Conservation (phyloP, 2,797 vertebrate genomes). For the Coregonus ussuriensis region DNA sequence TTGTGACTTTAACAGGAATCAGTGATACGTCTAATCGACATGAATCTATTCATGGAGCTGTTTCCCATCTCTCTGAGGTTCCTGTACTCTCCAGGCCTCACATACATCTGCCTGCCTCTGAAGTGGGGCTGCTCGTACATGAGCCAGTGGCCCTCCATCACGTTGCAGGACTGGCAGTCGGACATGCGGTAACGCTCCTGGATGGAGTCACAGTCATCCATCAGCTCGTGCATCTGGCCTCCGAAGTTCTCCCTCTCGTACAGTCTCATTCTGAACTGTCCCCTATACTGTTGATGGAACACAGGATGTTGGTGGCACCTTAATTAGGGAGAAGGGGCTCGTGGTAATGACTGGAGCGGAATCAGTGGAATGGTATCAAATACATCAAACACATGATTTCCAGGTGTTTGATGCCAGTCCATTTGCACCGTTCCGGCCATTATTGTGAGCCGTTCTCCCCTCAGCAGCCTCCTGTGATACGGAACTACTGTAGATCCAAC, state of each 20-base stretch:
- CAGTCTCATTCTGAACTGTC: constrained; percentile 57
- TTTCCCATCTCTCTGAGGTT: constrained; percentile 54
- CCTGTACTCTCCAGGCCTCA: constrained; percentile 68
- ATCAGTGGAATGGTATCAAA: no score
- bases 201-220: constrained; percentile 15
- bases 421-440: no score
- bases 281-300: constrained; percentile 52
- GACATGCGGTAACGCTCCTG: constrained; percentile 15
- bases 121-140: constrained; percentile 40
- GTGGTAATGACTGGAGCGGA: no score
- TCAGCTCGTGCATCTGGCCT: constrained; percentile 20
- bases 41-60: constrained; percentile 51
- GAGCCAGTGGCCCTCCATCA: constrained; percentile 14
- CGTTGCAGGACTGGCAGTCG: constrained; percentile 21
- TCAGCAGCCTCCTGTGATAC: not conserved
- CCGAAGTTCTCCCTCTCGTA: constrained; percentile 45
- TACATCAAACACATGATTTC: no score
- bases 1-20: constrained; percentile 52
- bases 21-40: constrained; percentile 60
- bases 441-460: no score
- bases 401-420: no score
- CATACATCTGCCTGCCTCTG: constrained; percentile 62
- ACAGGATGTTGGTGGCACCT: no score
- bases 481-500: no score
- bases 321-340: no score